phyloP scores from a whole-genome alignment of 2,888 invertebrate species.

The Carpatolechia fugitivella region DNA sequence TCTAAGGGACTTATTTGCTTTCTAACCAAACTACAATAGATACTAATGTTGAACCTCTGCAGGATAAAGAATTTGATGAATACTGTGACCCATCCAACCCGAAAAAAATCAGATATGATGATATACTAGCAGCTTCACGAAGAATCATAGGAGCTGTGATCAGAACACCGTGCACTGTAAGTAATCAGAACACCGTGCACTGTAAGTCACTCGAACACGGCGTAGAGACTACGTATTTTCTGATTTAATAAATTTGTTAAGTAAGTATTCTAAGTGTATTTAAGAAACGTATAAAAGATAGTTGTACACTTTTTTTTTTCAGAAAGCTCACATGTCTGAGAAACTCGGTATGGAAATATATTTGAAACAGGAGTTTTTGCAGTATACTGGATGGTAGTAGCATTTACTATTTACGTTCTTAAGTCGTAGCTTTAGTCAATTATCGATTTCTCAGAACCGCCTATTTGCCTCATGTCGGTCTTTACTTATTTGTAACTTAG shows the following conservation, averaged over 20 bases:
- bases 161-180: constrained; percentile 80
- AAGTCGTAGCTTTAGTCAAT: too few species aligned
- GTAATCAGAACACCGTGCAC: neutral
- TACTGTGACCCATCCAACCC: constrained; percentile 67
- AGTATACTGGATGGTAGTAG: constrained; percentile 92
- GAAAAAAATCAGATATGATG: constrained; percentile 78
- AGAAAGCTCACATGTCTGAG: constrained; percentile 89
- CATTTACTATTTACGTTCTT: neutral
- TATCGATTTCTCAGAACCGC: too few species aligned
- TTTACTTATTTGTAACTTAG: too few species aligned
- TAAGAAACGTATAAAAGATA: too few species aligned
- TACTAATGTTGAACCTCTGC: neutral
- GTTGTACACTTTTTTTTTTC: constrained; percentile 25
- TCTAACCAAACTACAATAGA: too few species aligned
- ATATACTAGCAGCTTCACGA: constrained; percentile 83
- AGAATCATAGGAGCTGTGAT: constrained; percentile 81
- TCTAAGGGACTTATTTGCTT: too few species aligned
- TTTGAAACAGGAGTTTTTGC: constrained; percentile 95
- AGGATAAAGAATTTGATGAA: constrained; percentile 61
- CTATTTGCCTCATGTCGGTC: too few species aligned
- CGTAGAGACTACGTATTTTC: too few species aligned
- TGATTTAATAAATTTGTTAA: too few species aligned
- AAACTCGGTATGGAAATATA: constrained; percentile 90
- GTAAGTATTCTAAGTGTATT: too few species aligned
- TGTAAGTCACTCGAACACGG: too few species aligned